Conservation (phyloP, 2,888 invertebrate species). For the Seladonia tumulorum region DNA sequence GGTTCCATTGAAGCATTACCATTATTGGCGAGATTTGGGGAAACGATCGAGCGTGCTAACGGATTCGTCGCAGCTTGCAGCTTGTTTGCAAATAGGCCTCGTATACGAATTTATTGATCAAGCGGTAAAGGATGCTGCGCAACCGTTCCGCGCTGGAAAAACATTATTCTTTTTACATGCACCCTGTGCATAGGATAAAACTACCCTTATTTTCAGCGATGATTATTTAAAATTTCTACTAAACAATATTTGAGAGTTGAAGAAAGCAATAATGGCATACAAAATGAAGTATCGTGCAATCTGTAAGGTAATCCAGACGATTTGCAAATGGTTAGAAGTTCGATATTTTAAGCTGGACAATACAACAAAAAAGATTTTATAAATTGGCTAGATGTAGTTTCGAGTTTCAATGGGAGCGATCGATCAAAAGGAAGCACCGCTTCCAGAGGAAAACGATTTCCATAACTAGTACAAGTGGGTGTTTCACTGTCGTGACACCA, state of each 20-base stretch:
- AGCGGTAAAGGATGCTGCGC: conserved; percentile 50
- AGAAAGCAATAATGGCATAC: too few species aligned
- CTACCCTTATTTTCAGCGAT: background rate
- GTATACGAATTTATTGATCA: conserved; percentile 79
- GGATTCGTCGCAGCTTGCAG: conserved; percentile 83
- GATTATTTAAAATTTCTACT: too few species aligned
- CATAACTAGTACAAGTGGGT: conserved; percentile 62
- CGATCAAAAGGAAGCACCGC: conserved; percentile 23
- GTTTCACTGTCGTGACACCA: conserved; percentile 38
- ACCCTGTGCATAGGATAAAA: background rate
- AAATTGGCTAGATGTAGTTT: background rate
- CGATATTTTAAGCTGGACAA: too few species aligned
- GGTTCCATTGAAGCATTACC: conserved; percentile 79
- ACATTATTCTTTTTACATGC: background rate
- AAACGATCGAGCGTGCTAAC: conserved; percentile 80
- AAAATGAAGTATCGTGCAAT: too few species aligned
- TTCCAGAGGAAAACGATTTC: conserved; percentile 42
- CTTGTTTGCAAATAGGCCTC: conserved; percentile 83
- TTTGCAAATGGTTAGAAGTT: too few species aligned
- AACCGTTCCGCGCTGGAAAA: conserved; percentile 6
- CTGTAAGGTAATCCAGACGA: too few species aligned
- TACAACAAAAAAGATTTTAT: background rate
- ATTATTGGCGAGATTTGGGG: conserved; percentile 83
- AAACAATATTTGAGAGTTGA: background rate
- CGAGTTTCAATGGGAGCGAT: background rate